These are phyloP conservation scores for Caenorhabditis remanei DNA, from an alignment of 1,140 invertebrate genomes.

Conservation along the genomic window DNA sequence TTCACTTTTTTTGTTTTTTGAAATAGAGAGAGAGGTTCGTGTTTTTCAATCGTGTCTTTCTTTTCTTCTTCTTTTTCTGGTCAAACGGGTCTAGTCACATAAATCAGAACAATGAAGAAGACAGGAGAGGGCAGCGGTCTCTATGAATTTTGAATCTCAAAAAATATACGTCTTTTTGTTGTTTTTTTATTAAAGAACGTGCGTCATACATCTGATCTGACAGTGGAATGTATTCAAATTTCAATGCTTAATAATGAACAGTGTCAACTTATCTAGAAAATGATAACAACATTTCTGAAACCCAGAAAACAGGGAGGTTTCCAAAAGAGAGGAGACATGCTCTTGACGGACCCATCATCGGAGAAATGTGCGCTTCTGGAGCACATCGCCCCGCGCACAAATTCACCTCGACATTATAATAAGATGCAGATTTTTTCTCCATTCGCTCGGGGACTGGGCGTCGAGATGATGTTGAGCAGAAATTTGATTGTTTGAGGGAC, in stretches of 20 bases:
- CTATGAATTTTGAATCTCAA: constrained; percentile 23
- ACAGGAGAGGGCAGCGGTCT: neutral
- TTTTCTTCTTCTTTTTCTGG: constrained; percentile 6
- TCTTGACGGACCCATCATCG: neutral
- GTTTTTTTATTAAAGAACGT: neutral
- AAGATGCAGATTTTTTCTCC: constrained; percentile 48
- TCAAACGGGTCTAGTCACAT: constrained; percentile 28
- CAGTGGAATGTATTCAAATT: no score
- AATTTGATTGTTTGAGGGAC: constrained; percentile 42
- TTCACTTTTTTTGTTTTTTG: neutral
- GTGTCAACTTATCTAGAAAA: no score
- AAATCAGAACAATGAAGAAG: constrained; percentile 25
- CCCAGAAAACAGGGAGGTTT: neutral
- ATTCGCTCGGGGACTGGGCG: neutral
- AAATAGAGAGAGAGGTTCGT: neutral
- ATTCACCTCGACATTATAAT: constrained; percentile 48
- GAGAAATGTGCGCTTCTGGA: neutral
- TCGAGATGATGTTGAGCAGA: constrained; percentile 52
- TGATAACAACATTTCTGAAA: neutral
- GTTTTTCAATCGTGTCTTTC: constrained; percentile 4
- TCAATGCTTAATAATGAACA: no score
- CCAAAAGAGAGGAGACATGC: neutral
- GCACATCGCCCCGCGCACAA: constrained; percentile 44
- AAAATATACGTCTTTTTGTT: neutral
- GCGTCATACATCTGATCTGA: neutral